Evolutionary conservation across 2,888 invertebrate species (phyloP).

Genomic region (Cotesia congregata): DNA sequence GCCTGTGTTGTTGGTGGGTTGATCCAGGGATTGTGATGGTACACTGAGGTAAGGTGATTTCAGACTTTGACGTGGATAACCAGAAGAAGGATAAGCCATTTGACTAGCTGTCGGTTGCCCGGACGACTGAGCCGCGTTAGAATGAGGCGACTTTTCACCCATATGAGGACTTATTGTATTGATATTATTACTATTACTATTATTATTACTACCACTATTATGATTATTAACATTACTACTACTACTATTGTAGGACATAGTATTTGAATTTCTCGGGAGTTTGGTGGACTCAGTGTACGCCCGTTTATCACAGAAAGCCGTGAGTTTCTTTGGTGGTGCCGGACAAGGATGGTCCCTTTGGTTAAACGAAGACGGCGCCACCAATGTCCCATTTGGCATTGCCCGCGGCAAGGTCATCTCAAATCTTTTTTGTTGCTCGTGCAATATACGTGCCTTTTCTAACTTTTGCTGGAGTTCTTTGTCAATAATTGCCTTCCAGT

Average conservation of each 20-base stretch:
- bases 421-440: conserved; percentile 59
- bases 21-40: conserved; percentile 35
- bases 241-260: conserved; percentile 48
- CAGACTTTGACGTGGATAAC: conserved; percentile 55
- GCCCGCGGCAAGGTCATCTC: conserved; percentile 56
- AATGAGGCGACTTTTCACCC: conserved; percentile 40
- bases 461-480: conserved; percentile 74
- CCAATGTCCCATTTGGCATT: conserved; percentile 58
- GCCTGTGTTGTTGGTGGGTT: conserved; percentile 67
- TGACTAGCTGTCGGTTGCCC: conserved; percentile 53
- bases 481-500: conserved; percentile 73
- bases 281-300: conserved; percentile 54
- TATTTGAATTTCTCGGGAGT: conserved; percentile 50
- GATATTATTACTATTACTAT: neutral
- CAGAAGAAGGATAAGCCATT: conserved; percentile 47
- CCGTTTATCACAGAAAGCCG: conserved; percentile 65
- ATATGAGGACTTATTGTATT: conserved; percentile 36
- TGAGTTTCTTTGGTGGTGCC: conserved; percentile 50
- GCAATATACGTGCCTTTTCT: conserved; percentile 57
- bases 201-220: neutral
- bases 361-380: conserved; percentile 55
- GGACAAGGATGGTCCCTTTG: conserved; percentile 56
- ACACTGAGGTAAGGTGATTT: conserved; percentile 52
- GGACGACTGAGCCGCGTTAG: conserved; percentile 32
- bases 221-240: neutral